A percentile compares a stretch with the other conserved stretches of the same genome.
Evolutionary conservation across 2,113 vertebrate species (phyloP).

Genomic region (Pantherophis guttatus): DNA sequence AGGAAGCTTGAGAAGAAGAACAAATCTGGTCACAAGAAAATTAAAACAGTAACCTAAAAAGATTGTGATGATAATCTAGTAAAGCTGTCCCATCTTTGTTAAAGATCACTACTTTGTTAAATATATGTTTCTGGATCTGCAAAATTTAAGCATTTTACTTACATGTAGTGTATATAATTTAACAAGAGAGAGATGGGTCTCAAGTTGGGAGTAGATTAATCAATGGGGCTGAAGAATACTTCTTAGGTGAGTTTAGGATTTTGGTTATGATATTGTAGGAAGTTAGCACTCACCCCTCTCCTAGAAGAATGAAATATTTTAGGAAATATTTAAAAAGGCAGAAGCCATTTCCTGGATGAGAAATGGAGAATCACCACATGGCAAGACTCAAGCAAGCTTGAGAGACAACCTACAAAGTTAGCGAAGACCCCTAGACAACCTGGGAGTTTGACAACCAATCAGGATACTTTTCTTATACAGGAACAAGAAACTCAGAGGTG

Average conservation of each 20-base stretch:
- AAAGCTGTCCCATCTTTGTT: background rate
- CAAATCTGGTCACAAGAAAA: background rate
- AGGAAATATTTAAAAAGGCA: no score
- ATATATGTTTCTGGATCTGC: background rate
- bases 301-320: no score
- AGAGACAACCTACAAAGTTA: no score
- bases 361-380: no score
- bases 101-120: background rate
- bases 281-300: no score
- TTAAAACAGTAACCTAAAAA: background rate
- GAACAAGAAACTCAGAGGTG: no score
- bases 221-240: background rate
- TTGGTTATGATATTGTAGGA: background rate
- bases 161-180: background rate
- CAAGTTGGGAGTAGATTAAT: background rate
- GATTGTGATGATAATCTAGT: background rate
- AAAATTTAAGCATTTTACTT: background rate
- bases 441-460: no score
- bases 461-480: no score
- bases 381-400: no score
- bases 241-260: background rate
- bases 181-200: background rate
- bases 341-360: no score
- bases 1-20: background rate
- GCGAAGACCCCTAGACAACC: no score